These are phyloP conservation scores for Trichomalopsis sarcophagae DNA, from an alignment of 1,140 invertebrate genomes.

Conservation along the genomic window DNA sequence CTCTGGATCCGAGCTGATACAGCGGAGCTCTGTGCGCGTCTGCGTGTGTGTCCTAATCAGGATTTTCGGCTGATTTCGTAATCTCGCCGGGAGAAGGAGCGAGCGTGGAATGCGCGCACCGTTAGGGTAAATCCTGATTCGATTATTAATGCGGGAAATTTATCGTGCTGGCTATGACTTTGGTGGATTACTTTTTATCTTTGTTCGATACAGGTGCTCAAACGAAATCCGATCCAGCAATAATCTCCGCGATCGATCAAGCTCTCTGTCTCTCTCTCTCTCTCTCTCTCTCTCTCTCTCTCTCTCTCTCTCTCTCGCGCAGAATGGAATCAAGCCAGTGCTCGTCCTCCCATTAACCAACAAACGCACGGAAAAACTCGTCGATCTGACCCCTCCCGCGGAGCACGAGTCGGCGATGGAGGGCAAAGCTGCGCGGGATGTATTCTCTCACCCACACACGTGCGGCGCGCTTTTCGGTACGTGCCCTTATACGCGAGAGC, in stretches of 20 bases:
- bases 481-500: not conserved
- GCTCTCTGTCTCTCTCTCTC: too few relatives aligned
- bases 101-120: constrained; percentile 15
- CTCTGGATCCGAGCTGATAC: not conserved
- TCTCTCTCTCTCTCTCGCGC: too few relatives aligned
- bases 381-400: not conserved
- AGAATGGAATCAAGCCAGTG: not conserved
- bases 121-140: constrained; percentile 36
- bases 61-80: constrained; percentile 40
- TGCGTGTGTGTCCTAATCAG: constrained; percentile 33
- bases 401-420: not conserved
- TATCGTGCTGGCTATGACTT: too few relatives aligned
- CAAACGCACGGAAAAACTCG: not conserved
- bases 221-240: not conserved
- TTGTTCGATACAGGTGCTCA: not conserved
- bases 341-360: not conserved
- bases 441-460: constrained; percentile 35
- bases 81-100: not conserved
- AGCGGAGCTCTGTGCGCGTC: too few relatives aligned
- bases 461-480: not conserved
- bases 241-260: not conserved
- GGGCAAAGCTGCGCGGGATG: not conserved
- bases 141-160: constrained; percentile 16
- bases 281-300: too few relatives aligned
- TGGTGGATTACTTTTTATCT: not conserved